These are phyloP conservation scores for Numenius phaeopus DNA, from an alignment of 2,797 vertebrate species.

Conservation along the genomic window DNA sequence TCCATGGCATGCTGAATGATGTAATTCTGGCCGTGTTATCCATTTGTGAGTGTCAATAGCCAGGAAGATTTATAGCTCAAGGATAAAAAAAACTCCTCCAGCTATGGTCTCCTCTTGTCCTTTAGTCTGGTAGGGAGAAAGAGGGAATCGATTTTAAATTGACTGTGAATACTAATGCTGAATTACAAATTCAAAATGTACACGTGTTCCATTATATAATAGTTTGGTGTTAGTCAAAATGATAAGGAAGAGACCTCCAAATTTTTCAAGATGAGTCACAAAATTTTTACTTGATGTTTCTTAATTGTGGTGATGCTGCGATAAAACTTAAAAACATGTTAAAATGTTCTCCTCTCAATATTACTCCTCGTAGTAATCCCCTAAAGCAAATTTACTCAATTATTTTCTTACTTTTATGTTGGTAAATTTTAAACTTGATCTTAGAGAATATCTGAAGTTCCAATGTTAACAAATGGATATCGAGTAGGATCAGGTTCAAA, in stretches of 20 bases:
- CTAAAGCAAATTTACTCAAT: neutral
- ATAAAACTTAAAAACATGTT: neutral
- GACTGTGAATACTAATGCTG: neutral
- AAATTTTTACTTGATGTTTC: neutral
- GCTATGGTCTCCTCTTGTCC: neutral
- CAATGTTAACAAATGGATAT: neutral
- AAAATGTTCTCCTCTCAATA: neutral
- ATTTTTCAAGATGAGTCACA: neutral
- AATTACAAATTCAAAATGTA: neutral
- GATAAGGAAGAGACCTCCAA: neutral
- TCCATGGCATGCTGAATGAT: neutral
- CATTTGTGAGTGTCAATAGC: neutral
- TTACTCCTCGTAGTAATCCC: neutral
- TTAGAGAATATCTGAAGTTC: neutral
- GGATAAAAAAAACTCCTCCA: neutral
- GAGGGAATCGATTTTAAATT: neutral
- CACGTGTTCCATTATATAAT: neutral
- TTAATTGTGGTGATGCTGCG: neutral
- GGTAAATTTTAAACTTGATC: neutral
- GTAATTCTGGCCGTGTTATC: slow-evolving; percentile 3
- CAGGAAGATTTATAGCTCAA: neutral
- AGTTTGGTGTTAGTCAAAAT: neutral
- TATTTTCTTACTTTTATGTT: neutral
- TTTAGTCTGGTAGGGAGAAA: neutral
- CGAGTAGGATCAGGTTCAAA: neutral